Evolutionary conservation across 2,113 vertebrate genomes (phyloP).

Genomic region (Telmatochromis sp.): DNA sequence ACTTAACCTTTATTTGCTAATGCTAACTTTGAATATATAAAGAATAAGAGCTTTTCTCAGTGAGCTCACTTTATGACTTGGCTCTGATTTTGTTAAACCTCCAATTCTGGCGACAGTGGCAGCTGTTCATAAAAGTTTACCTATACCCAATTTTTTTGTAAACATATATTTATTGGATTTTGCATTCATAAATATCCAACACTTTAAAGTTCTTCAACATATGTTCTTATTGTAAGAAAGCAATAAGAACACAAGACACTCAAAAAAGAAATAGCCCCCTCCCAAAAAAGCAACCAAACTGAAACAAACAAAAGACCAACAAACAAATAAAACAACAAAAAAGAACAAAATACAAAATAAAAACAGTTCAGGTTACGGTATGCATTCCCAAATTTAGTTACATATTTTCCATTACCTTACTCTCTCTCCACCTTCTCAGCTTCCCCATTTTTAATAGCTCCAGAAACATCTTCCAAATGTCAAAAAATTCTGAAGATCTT

Average conservation of each 20-base stretch:
- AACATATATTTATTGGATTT: background rate
- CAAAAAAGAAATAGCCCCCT: background rate
- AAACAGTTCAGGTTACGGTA: background rate
- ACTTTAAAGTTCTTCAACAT: background rate
- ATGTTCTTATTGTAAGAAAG: background rate
- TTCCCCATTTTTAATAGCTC: background rate
- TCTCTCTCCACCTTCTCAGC: background rate
- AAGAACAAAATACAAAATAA: background rate
- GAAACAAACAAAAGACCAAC: background rate
- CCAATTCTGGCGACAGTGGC: background rate
- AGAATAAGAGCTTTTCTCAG: background rate
- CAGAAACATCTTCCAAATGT: background rate
- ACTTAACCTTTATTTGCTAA: background rate
- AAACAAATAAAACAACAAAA: background rate
- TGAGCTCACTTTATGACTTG: background rate
- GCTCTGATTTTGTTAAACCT: background rate
- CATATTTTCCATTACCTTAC: background rate
- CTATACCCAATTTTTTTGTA: background rate
- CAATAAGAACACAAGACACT: background rate
- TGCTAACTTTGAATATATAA: background rate
- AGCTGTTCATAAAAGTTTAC: background rate
- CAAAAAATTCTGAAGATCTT: background rate
- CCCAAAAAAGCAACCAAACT: background rate
- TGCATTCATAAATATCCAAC: background rate
- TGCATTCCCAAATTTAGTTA: background rate